phyloP scores from a whole-genome alignment of 2,797 vertebrate genomes.

The Alcedo quadribrachys region DNA sequence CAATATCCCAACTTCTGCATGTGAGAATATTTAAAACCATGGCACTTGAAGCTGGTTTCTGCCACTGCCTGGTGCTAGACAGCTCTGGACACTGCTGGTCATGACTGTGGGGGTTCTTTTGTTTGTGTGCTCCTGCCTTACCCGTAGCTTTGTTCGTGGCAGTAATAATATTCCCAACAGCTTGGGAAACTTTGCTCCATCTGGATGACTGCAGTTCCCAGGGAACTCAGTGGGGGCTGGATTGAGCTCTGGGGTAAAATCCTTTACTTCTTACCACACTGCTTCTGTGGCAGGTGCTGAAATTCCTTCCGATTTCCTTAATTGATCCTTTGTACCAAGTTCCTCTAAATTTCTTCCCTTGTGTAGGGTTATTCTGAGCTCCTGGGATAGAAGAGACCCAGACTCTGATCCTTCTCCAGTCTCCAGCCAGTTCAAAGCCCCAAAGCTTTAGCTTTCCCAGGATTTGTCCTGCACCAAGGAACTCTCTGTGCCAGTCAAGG shows the following conservation, averaged over 20 bases:
- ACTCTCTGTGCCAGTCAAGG: background rate
- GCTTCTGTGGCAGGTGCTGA: background rate
- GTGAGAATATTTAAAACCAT: background rate
- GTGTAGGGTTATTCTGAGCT: background rate
- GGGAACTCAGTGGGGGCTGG: background rate
- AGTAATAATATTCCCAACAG: constrained; percentile 12
- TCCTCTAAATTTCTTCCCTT: background rate
- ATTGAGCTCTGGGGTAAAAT: background rate
- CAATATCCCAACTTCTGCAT: background rate
- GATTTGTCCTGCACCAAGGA: background rate
- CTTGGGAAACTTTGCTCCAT: constrained; percentile 46
- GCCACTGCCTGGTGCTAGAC: background rate
- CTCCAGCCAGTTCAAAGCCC: background rate
- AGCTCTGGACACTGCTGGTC: background rate
- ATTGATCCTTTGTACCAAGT: background rate
- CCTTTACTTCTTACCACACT: background rate
- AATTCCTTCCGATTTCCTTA: background rate
- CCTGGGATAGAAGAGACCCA: background rate
- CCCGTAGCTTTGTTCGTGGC: constrained; percentile 27
- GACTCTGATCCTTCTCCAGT: background rate
- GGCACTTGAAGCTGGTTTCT: background rate
- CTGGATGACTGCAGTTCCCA: background rate
- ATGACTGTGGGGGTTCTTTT: background rate
- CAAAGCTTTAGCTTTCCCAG: background rate
- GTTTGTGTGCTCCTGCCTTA: background rate